Base-by-base conservation (phyloP, 2,888 invertebrate genomes). In the Drosophila atripex region DNA sequence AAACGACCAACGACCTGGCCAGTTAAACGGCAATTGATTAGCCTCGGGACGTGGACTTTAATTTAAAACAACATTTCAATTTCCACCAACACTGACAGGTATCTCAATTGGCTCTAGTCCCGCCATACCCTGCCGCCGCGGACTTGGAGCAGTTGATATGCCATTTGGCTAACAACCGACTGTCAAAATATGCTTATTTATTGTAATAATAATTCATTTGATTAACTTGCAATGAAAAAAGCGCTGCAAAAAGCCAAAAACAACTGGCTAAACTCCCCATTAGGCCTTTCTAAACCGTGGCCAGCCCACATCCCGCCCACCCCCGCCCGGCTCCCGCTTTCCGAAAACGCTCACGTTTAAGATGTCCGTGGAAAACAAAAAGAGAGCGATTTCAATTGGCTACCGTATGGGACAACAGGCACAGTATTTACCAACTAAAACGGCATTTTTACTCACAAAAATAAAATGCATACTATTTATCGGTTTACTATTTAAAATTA, bases 181-280 rank as follows among this genome's bases (percentile, higher is more conserved):
- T 83, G 82, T 73, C 84, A 83, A 80, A 78, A 79, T 77, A 76
- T 80, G 83, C 79, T 82, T 80, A 82, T 82, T 82, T 82, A 82
- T 82, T 86, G 80, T 86, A 82, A 86, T 82, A 80, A 82, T 82
- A 82, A 82, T 86, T 83, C 78, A 83, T 86, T 82, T 83, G 82
- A 86, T 86, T 82, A 82, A 86, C 71, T 80, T 38, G 56, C 76
- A 64, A 63, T 59, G 58, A 56, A 64, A 64, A 25, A 25, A 53
- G 45, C 28, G 12, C 45, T 58, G 38, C 47, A 39, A 30, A 23
- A 70, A 43, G 45, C 51, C 16, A 55, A 58, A 58, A 64, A 56
- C 59, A 66, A 66, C 55, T n/a, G 47, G 77, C 86, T 79, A 86
- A 82, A 86, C 86, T 86, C 82, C 82, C 82, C 82, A 82, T 82